Evolutionary conservation across 2,888 invertebrate species (phyloP).

Genomic region (Cantharis rufa): DNA sequence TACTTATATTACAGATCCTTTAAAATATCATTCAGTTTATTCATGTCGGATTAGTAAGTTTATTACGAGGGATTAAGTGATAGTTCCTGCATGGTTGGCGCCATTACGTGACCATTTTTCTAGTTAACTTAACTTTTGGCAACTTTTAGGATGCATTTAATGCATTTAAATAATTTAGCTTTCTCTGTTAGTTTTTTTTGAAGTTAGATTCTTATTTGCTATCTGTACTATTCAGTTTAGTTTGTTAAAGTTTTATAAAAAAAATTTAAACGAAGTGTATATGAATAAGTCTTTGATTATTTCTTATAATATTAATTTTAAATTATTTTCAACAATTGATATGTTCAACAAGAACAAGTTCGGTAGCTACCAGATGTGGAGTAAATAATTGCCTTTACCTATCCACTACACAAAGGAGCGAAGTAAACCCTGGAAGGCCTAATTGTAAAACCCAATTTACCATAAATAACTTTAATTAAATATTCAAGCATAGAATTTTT

Average conservation of each 20-base stretch:
- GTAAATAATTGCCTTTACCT: background rate
- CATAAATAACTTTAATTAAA: background rate
- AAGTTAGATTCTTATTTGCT: too few relatives aligned
- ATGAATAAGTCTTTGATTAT: too few relatives aligned
- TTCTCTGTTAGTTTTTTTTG: background rate
- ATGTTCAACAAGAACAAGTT: background rate
- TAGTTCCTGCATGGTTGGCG: too few relatives aligned
- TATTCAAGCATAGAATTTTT: background rate
- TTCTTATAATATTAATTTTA: background rate
- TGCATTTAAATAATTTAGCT: background rate
- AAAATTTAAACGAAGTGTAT: too few relatives aligned
- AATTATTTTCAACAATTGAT: background rate
- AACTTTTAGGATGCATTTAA: background rate
- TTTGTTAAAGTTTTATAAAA: too few relatives aligned
- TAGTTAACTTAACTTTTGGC: background rate
- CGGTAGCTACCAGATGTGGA: background rate
- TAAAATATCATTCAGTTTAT: too few relatives aligned
- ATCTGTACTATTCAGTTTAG: too few relatives aligned
- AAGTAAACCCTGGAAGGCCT: background rate
- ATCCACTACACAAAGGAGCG: background rate
- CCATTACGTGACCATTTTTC: background rate
- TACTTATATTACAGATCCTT: too few relatives aligned
- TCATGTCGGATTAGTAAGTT: too few relatives aligned
- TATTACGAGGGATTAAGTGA: too few relatives aligned
- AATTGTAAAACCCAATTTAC: background rate